These are phyloP conservation scores for Festucalex cinctus DNA, from an alignment of 2,113 vertebrate genomes.

Conservation along the genomic window DNA sequence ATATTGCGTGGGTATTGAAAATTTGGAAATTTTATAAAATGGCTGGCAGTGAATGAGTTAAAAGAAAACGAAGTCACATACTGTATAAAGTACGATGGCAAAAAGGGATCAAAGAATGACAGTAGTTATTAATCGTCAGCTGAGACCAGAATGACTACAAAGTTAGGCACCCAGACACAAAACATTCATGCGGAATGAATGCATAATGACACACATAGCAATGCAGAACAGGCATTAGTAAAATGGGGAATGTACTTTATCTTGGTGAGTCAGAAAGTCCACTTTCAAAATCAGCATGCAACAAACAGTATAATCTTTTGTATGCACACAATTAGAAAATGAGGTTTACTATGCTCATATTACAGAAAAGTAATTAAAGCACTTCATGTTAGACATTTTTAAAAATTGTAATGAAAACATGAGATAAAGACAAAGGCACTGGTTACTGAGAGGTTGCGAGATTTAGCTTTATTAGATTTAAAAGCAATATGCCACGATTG, in stretches of 20 bases:
- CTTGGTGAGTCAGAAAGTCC: constrained; percentile 81
- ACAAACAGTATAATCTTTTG: constrained; percentile 84
- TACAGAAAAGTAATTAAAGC: not conserved
- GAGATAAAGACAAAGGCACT: not conserved
- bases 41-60: no score
- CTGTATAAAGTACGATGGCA: not conserved
- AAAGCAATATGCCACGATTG: not conserved
- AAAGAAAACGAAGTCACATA: not conserved
- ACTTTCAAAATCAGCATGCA: constrained; percentile 94
- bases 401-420: not conserved
- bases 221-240: constrained; percentile 74
- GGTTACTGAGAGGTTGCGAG: constrained; percentile 3
- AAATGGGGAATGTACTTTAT: constrained; percentile 80
- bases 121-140: not conserved
- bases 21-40: no score
- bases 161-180: not conserved
- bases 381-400: not conserved
- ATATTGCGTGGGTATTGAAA: no score
- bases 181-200: not conserved
- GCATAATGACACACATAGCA: constrained; percentile 36
- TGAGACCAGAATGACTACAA: not conserved
- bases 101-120: not conserved
- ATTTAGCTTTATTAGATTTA: not conserved
- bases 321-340: constrained; percentile 77
- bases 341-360: not conserved